phyloP scores from a whole-genome alignment of 2,113 vertebrate species.

The Narcine bancroftii region DNA sequence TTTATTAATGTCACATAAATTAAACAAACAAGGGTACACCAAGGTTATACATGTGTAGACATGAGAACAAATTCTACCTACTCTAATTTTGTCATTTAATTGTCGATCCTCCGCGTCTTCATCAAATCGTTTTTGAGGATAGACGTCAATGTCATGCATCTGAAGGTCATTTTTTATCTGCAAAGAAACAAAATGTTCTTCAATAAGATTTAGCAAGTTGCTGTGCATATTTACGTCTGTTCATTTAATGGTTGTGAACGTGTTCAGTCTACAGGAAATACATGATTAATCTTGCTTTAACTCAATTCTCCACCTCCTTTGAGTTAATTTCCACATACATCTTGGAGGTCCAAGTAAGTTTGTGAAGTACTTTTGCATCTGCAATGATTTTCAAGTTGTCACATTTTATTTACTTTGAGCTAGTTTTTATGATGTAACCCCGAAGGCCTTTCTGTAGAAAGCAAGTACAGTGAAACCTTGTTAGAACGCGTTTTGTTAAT shows the following conservation, averaged over 20 bases:
- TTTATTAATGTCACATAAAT: no score
- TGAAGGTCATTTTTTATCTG: constrained; percentile 86
- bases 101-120: constrained; percentile 85
- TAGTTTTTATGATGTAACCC: background rate
- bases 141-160: constrained; percentile 84
- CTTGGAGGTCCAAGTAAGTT: background rate
- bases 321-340: background rate
- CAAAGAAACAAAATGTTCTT: constrained; percentile 6
- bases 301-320: background rate
- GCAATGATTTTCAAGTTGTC: background rate
- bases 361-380: background rate
- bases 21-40: background rate
- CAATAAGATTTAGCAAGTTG: background rate
- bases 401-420: background rate
- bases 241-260: background rate
- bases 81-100: constrained; percentile 92
- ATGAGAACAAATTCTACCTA: constrained; percentile 48
- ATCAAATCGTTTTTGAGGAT: constrained; percentile 94
- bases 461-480: no score
- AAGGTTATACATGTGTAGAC: background rate
- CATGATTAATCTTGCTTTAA: background rate
- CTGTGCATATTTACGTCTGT: background rate
- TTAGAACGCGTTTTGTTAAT: no score
- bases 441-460: background rate
- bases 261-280: background rate